Conservation (phyloP, 2,113 vertebrate species). For the Aegotheles bennettii region DNA sequence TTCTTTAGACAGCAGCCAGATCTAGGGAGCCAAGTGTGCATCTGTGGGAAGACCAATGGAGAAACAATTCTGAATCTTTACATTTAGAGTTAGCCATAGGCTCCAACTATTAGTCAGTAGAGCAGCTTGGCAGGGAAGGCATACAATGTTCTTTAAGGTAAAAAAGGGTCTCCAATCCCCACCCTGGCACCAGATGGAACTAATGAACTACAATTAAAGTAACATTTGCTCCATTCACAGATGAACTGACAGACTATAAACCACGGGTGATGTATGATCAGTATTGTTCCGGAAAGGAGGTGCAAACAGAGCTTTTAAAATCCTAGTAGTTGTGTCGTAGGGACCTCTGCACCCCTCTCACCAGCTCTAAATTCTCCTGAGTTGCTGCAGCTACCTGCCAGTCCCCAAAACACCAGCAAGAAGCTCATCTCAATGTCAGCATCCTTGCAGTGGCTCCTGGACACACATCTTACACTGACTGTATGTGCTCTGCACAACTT, state of each 20-base stretch:
- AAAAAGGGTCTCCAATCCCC: not conserved
- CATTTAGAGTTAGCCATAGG: not conserved
- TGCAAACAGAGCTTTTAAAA: not conserved
- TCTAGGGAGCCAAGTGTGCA: not conserved
- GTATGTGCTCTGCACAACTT: not conserved
- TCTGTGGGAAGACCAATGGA: not conserved
- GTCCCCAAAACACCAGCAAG: not conserved
- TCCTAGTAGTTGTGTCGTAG: not conserved
- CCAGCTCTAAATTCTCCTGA: not conserved
- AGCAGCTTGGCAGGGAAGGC: not conserved
- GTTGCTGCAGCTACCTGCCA: not conserved
- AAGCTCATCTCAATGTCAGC: not conserved
- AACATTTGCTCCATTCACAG: not conserved
- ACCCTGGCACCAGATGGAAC: not conserved
- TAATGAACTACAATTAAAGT: conserved; percentile 11
- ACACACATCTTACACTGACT: not conserved
- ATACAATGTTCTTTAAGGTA: not conserved
- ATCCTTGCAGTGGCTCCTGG: not conserved
- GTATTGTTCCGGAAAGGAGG: not conserved
- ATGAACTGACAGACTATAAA: not conserved
- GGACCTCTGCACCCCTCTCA: not conserved
- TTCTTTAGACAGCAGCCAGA: not conserved
- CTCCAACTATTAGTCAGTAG: not conserved
- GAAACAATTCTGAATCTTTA: not conserved
- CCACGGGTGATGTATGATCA: not conserved